Evolutionary conservation across 2,113 vertebrate genomes (phyloP).

Genomic region (Salvelinus alpinus): DNA sequence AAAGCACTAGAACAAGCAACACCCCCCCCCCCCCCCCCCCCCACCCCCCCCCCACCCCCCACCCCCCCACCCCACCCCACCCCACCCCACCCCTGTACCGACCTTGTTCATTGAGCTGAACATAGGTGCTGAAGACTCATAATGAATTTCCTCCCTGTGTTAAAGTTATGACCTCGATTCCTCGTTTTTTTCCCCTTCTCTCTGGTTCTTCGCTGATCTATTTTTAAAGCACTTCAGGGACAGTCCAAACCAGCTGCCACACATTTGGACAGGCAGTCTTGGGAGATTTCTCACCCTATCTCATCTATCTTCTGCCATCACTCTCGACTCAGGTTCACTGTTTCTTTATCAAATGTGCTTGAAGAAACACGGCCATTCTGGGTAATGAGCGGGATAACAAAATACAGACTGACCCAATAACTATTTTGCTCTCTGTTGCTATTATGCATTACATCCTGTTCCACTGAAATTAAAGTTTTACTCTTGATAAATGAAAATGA

Average conservation of each 20-base stretch:
- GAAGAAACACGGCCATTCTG: neutral
- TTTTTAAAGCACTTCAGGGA: constrained; percentile 66
- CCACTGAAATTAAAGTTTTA: neutral
- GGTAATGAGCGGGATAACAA: neutral
- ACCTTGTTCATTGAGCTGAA: constrained; percentile 1
- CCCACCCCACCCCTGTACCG: constrained; percentile 1
- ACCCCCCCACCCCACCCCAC: no score
- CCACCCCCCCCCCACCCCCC: no score
- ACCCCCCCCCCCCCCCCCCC: neutral
- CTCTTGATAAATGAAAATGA: no score
- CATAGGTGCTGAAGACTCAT: constrained; percentile 20
- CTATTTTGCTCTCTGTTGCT: no score
- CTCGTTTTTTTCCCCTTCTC: constrained; percentile 10
- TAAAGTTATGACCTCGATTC: constrained; percentile 62
- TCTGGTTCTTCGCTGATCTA: constrained; percentile 63
- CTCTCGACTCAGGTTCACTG: neutral
- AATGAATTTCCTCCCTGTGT: constrained; percentile 61
- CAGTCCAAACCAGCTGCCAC: constrained; percentile 57
- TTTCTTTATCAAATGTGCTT: neutral
- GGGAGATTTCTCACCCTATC: constrained; percentile 22
- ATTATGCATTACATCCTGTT: neutral
- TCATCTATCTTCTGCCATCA: constrained; percentile 18
- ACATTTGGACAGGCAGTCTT: constrained; percentile 41
- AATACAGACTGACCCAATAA: neutral
- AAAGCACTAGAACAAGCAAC: neutral